Conservation (phyloP, 2,113 vertebrate genomes). For the Sinocyclocheilus grahami region DNA sequence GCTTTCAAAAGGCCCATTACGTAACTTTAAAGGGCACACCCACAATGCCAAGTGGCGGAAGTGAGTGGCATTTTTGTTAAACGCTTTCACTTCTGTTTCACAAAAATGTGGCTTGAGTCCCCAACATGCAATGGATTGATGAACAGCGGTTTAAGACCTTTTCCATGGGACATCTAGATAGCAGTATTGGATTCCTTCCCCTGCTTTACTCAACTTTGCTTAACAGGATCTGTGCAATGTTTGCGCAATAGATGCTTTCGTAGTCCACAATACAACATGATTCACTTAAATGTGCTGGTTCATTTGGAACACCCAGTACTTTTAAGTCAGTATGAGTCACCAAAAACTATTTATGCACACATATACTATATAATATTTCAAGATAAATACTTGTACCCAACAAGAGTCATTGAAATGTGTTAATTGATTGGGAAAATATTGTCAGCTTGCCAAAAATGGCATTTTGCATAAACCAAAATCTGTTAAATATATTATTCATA, state of each 20-base stretch:
- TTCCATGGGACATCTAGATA: background rate
- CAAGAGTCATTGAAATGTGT: background rate
- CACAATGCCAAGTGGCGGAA: conserved; percentile 23
- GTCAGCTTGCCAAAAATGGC: background rate
- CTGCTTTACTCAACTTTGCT: conserved; percentile 9
- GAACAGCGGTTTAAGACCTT: background rate
- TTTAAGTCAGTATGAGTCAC: too few relatives aligned
- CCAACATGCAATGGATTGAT: background rate
- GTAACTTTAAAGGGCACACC: conserved; percentile 13
- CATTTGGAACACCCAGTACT: background rate
- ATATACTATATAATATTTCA: background rate
- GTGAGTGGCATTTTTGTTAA: background rate
- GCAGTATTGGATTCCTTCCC: background rate
- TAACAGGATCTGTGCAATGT: conserved; percentile 13
- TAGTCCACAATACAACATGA: background rate
- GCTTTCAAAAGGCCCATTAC: background rate
- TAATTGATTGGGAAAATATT: background rate
- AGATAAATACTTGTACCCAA: background rate
- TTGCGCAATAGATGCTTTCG: conserved; percentile 6
- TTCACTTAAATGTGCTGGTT: background rate
- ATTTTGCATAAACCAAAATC: background rate
- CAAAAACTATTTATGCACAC: background rate
- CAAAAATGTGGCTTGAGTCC: background rate
- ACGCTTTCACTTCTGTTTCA: background rate
- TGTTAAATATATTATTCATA: background rate